Evolutionary conservation across 2,797 vertebrate species (phyloP).

Genomic region (Melopsittacus undulatus): DNA sequence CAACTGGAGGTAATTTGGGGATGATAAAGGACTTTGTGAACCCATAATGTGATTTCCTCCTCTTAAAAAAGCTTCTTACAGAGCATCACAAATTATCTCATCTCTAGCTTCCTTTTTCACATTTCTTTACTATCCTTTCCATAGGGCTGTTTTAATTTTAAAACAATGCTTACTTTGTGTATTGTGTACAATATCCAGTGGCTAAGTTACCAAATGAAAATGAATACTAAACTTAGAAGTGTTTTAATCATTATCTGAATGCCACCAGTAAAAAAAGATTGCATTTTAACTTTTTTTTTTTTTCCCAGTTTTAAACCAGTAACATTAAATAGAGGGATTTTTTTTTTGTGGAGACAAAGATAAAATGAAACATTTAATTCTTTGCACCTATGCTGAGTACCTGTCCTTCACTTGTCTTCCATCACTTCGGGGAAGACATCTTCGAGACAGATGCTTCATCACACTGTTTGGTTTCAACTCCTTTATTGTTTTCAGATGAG

Average conservation of each 20-base stretch:
- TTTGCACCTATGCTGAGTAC: not conserved
- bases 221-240: not conserved
- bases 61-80: not conserved
- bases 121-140: not conserved
- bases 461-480: not conserved
- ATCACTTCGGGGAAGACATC: not conserved
- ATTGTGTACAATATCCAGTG: not conserved
- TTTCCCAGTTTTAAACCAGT: not conserved
- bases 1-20: conserved; percentile 34
- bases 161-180: not conserved
- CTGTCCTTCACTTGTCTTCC: not conserved
- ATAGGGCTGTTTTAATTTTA: conserved; percentile 1
- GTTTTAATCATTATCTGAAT: not conserved
- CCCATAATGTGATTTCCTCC: not conserved
- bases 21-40: conserved; percentile 10
- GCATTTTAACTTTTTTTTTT: not conserved
- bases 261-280: not conserved
- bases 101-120: not conserved
- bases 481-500: not conserved
- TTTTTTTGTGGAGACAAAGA: not conserved
- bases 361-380: not conserved
- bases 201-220: not conserved
- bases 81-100: not conserved
- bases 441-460: not conserved
- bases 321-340: not conserved